Evolutionary conservation across 2,888 invertebrate species (phyloP), one percentile per base, ranked within the genome.

Genomic region (Watsonalla binaria): DNA sequence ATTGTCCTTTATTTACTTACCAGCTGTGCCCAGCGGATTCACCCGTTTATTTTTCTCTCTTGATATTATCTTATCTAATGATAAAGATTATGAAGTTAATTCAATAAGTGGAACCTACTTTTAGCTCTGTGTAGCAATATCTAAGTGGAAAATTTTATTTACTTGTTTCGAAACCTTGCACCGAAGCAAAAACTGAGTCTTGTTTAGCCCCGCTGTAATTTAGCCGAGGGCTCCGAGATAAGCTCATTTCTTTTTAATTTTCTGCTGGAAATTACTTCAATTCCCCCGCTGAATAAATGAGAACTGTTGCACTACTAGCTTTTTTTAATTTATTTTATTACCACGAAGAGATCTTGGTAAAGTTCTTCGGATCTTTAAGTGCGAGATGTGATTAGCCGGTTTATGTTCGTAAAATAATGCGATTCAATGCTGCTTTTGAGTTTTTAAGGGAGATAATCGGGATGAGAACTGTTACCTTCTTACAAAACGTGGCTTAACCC

Each of bases 201-300:
- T 77, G 73, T 76, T 80, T 76, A 76, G 76, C 70, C 66, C 56
- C 59, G 62, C 68, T 73, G 78, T 83, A 83, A 84, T 82, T 80
- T 78, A 77, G 72, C 63, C 63, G 73, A 78, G 78, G 74, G 75
- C 70, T 68, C 77, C 72, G 74, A 82, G 82, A 82, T 83, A 85
- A 84, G 78, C 80, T 81, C 77, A 77, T 80, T 83, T 75, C 76
- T 82, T 86, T 86, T 86, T 83, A 86, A 86, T 85, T 84, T 82
- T 82, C 75, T 70, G 72, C 78, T 81, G 77, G 73, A 82, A 82
- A 86, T 87, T 83, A 80, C 82, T 80, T 76, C 76, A 79, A 82
- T 80, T 82, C 76, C 80, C 76, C 66, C 71, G 75, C 73, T 82
- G 78, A 81, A 83, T 84, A 86, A 83, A 84, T 78, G 78, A 80